Base-by-base conservation (phyloP, 1,140 invertebrate genomes). In the Drosophila persimilis region DNA sequence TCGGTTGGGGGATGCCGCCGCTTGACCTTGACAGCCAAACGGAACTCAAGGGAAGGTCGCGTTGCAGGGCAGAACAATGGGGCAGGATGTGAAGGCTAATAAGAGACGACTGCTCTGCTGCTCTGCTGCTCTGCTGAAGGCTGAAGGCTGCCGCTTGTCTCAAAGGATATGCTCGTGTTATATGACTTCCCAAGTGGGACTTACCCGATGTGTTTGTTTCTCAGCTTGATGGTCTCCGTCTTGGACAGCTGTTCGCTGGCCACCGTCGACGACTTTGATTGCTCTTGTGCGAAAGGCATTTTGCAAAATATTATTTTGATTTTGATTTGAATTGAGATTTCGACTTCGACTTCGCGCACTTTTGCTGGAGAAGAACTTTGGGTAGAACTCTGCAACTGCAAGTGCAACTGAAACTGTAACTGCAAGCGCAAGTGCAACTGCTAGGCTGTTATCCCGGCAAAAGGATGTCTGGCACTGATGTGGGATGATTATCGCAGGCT, bases 151-250 rank as follows among this genome's bases (percentile, higher is more conserved):
- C 31, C 9, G 31, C 31, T 35, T 35, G 31, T 35, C 31, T 35
- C 31, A 35, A 35, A 46, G 35, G 48, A 52, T 54, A 24, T 11
- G 3, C 31, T 3, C 8, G 31, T 11, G 31, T 35, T 35, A 35
- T 35, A 13, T 44, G 26, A 22, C 35, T 52, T 29, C 1, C 13
- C n/a, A 31, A 53, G 47, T 9, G 31, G 9, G 3, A 75, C 94
- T 95, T 92, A 97, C 96, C 96, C 96, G 75, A 97, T 94, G 80
- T 96, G 94, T 81, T 95, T 94, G 79, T 97, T 94, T 11, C 96
- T 92, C 29, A 97, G 92, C 71, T 94, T 94, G 17, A 97, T 94
- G 6, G 96, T 97, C 80, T 97, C 95, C 44, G 93, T 92, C 92
- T 97, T 96, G 9, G 95, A 92, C 93, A 97, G 93, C 41, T 95